Base-by-base conservation (phyloP, 1,140 invertebrate species). In the Phocides pigmalion region DNA sequence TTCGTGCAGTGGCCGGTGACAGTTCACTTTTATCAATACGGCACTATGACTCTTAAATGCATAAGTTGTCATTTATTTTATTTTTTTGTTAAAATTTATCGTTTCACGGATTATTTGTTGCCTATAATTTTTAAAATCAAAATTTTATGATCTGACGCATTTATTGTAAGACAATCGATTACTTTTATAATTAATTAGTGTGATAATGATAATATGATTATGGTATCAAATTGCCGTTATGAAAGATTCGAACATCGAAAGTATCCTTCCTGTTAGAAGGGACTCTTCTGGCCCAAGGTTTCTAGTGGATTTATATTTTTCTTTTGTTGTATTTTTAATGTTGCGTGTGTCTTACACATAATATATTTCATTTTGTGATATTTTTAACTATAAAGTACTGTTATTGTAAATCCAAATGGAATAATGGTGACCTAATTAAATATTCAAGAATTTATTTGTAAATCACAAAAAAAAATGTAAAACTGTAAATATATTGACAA, bases 311-410 rank as follows among this genome's bases (percentile, higher is more conserved):
- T 89, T 91, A 84, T 90, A 90, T 91, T 87, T 90, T 90, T 81
- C 82, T 91, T 88, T 91, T 90, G 89, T 91, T 91, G 89, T 91
- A 89, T 89, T 89, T 89, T 82, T 90, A 90, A 91, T 89, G 89
- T 91, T 90, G 87, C 87, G 86, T 90, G 87, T 92, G 84, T 91
- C 88, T 92, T 90, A 91, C 86, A 91, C 87, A 91, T 90, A 91
- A 87, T 92, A 91, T 87, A 92, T 91, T 91, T 91, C 90, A 90
- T 92, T 92, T 92, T 92, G 91, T 92, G 91, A 92, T 92, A 92
- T 92, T 91, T 92, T 92, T 91, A 90, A 91, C 86, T 89, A 90
- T 90, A 89, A 90, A 90, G 81, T 90, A 91, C 89, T 91, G 89
- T 91, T 90, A 91, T 91, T 88, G 75, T 89, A 88, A 89, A 91